These are phyloP conservation scores for Manacus vitellinus DNA, from an alignment of 2,113 vertebrate genomes.

Conservation along the genomic window DNA sequence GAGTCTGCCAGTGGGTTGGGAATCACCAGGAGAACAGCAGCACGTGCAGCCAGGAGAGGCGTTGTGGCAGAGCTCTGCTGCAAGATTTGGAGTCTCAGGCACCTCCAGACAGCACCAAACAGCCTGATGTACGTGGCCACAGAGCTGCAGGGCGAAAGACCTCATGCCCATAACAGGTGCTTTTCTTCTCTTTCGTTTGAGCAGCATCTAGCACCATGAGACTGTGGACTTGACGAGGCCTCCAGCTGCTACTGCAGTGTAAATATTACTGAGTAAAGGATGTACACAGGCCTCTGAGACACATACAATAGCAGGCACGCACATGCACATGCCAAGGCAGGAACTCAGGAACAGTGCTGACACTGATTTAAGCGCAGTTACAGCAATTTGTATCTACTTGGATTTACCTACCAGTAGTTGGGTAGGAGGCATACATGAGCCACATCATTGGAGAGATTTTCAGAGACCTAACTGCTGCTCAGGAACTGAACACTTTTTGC, in stretches of 20 bases:
- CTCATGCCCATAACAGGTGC: rapidly evolving
- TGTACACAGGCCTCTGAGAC: not conserved
- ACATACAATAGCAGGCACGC: rapidly evolving
- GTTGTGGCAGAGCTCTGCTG: not conserved
- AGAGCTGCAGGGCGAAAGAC: rapidly evolving
- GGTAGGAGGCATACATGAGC: not conserved
- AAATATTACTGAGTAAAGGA: not conserved
- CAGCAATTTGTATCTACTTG: rapidly evolving
- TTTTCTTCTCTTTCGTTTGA: rapidly evolving
- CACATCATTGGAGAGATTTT: not conserved
- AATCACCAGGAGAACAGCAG: not conserved
- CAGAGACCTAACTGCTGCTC: not conserved
- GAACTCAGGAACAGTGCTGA: not conserved
- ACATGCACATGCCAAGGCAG: rapidly evolving
- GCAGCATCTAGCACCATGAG: rapidly evolving
- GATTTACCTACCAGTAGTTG: not conserved
- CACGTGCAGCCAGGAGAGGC: rapidly evolving
- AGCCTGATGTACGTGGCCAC: rapidly evolving
- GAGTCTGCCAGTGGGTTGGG: not conserved
- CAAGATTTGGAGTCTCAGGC: not conserved
- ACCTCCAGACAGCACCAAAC: rapidly evolving
- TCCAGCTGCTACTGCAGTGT: not conserved
- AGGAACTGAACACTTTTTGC: not conserved
- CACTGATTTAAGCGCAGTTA: rapidly evolving
- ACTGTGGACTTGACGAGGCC: rapidly evolving